Evolutionary conservation across 2,888 invertebrate species (phyloP).

Genomic region (Stratiomys singularior): DNA sequence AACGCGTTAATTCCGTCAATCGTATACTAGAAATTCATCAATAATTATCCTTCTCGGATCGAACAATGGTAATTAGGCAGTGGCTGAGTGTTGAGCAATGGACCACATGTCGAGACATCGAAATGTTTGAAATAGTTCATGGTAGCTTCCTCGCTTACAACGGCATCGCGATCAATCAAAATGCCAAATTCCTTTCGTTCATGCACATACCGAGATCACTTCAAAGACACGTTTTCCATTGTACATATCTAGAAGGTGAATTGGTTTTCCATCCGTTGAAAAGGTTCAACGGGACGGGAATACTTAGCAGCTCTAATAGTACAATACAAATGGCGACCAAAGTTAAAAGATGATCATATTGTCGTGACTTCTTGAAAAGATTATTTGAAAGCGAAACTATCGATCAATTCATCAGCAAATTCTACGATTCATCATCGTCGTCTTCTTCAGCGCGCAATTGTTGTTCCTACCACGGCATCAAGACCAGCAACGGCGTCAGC

Average conservation of each 20-base stretch:
- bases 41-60: neutral
- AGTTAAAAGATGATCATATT: neutral
- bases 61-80: neutral
- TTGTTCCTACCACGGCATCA: neutral
- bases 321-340: constrained; percentile 4
- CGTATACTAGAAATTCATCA: neutral
- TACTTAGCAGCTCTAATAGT: neutral
- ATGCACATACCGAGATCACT: no score
- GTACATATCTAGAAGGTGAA: constrained; percentile 15
- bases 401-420: constrained; percentile 14
- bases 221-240: neutral
- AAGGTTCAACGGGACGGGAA: neutral
- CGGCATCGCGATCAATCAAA: constrained; percentile 34
- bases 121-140: constrained; percentile 4
- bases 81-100: neutral
- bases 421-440: constrained; percentile 24
- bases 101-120: constrained; percentile 7
- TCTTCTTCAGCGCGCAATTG: neutral
- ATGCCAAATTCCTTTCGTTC: constrained; percentile 28
- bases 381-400: constrained; percentile 12
- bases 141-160: constrained; percentile 37
- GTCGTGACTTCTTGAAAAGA: constrained; percentile 37
- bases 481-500: no score
- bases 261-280: constrained; percentile 12
- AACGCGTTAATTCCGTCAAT: no score